Evolutionary conservation across 2,113 vertebrate genomes (phyloP), one percentile per base, ranked within the genome.

Genomic region (Microcebus ravelobensis): DNA sequence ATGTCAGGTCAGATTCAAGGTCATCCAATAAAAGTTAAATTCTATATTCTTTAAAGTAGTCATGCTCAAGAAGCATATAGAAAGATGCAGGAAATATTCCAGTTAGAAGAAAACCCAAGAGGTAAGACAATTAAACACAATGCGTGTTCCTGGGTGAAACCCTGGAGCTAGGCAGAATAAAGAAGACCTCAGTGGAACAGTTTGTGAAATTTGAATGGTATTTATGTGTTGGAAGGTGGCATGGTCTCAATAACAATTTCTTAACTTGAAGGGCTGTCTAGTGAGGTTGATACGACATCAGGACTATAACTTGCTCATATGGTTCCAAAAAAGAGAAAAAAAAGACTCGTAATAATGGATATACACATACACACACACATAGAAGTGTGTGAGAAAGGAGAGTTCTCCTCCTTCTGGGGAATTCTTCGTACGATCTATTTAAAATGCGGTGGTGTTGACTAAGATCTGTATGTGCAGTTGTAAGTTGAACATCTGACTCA

Each of bases 401-500:
- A n/a, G 27, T 27, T 94, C 36, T 67, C 2, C 20, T 39, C 39
- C 39, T 39, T 18, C 45, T 68, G 70, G 18, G 14, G 4, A 87
- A 68, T 68, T 50, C 77, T 63, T 61, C 29, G 15, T 27, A 34
- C 14, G 70, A 63, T 61, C 18, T 83, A 21, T 85, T 94, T 93
- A 93, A 97, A 93, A 76, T 85, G 50, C 15, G 5, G 15, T 55
- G 20, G 13, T 52, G 6, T 76, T 95, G n/a, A 63, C 42, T 85
- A 63, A 88, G 79, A 94, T 74, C 31, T 95, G 18, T 27, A 48
- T 18, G 15, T 76, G 25, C 67, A 42, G 63, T 42, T 74, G 14
- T 80, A n/a, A 85, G 71, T 94, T 70, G 48, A 85, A 93, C 86
- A 80, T 93, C n/a, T 91, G 85, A 76, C 39, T 91, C 45, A 6